These are phyloP conservation scores for Hesperophylax magnus DNA, from an alignment of 1,140 invertebrate genomes.

Conservation along the genomic window DNA sequence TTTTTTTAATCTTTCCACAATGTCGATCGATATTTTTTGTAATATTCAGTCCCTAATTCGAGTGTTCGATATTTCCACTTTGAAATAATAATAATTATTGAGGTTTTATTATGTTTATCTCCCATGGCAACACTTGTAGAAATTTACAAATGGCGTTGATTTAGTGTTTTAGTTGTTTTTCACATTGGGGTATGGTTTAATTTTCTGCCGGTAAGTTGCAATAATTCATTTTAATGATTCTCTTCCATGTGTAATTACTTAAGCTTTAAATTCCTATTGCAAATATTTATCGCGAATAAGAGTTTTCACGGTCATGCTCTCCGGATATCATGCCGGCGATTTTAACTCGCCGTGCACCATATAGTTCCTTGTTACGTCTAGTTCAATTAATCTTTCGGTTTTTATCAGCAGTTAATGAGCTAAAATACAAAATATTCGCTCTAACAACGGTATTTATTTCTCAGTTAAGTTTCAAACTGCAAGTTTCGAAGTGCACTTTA, in stretches of 20 bases:
- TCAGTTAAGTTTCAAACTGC: slow-evolving; percentile 10
- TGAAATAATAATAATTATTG: too few relatives aligned
- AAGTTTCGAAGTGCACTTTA: slow-evolving; percentile 14
- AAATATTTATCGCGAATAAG: neutral
- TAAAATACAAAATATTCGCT: neutral
- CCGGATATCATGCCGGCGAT: slow-evolving; percentile 28
- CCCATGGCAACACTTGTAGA: slow-evolving; percentile 35
- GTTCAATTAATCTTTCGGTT: neutral
- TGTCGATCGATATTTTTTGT: too few relatives aligned
- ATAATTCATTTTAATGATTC: neutral
- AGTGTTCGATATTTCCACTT: too few relatives aligned
- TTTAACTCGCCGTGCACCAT: slow-evolving; percentile 18
- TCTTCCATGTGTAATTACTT: neutral
- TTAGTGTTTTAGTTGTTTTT: slow-evolving; percentile 50
- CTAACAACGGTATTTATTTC: neutral
- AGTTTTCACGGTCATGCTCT: neutral
- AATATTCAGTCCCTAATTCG: too few relatives aligned
- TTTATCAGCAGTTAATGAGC: neutral
- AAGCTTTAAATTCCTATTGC: neutral
- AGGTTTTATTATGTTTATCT: too few relatives aligned
- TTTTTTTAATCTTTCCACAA: too few relatives aligned
- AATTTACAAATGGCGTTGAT: slow-evolving; percentile 53
- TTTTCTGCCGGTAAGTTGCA: slow-evolving; percentile 42
- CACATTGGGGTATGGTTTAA: slow-evolving; percentile 46
- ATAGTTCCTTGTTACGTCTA: slow-evolving; percentile 21